Base-by-base conservation (phyloP, 2,113 vertebrate genomes). In the Conger conger region DNA sequence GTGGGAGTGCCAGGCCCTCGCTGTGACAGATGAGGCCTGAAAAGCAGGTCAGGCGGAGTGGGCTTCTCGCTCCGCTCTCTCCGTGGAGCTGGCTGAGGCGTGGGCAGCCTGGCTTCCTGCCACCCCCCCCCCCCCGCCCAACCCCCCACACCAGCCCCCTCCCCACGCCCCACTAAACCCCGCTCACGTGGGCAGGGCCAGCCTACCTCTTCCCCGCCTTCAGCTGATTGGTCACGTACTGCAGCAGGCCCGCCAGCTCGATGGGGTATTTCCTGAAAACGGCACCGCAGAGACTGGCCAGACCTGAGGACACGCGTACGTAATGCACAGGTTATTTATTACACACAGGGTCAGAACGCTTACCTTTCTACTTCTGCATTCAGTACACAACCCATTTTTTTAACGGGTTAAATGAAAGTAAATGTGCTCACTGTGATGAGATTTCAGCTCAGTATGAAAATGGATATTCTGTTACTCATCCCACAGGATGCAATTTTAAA, bases 221-320 rank as follows among this genome's bases (percentile, higher is more conserved):
- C 79, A 99, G 94, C 87, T 99, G 98, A 94, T 99, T 99, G 91
- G 98, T 98, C 60, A 99, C 98, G 88, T 99, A 99, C 86, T 99
- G 98, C 88, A 99, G 96, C 40, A 99, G 96, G 57, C 98, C 98
- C 83, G 97, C 97, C 88, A 99, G 94, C 93, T 99, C 98, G 85
- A 99, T 99, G 0, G 98, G 98, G 89, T 99, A 99, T 92, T 99
- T 99, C 85, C 97, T 95, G 93, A 99, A 99, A 91, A 99, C 97
- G 0, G 98, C 97, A 89, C 98, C 98, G 91, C 98, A 99, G 82
- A 99, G 96, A 91, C 98, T 99, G 77, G 98, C 98, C 87, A 99
- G 92, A 92, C 98, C 98, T 96, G 84, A 9, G 73, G n/a, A 33
- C 50, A 90, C 53, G 40, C 0, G 27, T 54, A n/a, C 5, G n/a